Evolutionary conservation across 2,888 invertebrate genomes (phyloP), one percentile per base, ranked within the genome.

Genomic region (Belgica antarctica): DNA sequence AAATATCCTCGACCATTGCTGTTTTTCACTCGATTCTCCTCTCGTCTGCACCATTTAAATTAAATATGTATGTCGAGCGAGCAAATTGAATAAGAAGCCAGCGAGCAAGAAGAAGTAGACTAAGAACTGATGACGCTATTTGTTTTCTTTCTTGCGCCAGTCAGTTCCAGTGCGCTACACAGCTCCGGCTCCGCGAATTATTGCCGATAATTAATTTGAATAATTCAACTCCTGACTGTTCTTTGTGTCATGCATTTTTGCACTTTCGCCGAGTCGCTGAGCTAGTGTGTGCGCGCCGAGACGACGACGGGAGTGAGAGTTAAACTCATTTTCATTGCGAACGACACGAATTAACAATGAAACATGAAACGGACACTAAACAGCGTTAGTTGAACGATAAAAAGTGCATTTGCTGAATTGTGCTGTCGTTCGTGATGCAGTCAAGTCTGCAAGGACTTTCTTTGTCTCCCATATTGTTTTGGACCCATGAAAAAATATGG

Each of bases 61-160:
- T 27, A 59, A 59, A 59, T 27, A 59, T 59, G 59, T 27, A 59
- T 59, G 24, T 59, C n/a, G 46, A 46, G 12, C 52, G 27, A 59
- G 12, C 25, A 59, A 59, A 15, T 1, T 27, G 59, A 27, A 25
- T 27, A 15, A 5, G 12, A 57, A 17, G 5, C 47, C 17, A 15
- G n/a, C n/a, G n/a, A n/a, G n/a, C n/a, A 47, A 47, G 17, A n/a
- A 15, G 17, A 47, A 47, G n/a, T 8, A 5, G 17, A 47, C 10
- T 10, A 10, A 7, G 10, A 52, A 15, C 24, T 22, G 4, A 22
- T 41, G 41, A 41, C 41, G 41, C 41, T 12, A 41, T 41, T 41
- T 41, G 12, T 15, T 41, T 41, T 41, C 41, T 41, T n/a, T 10
- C n/a, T n/a, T n/a, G n/a, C n/a, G n/a, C n/a, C n/a, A n/a, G n/a